Evolutionary conservation across 2,797 vertebrate species (phyloP).

Genomic region (Hippopotamyrus pictus): DNA sequence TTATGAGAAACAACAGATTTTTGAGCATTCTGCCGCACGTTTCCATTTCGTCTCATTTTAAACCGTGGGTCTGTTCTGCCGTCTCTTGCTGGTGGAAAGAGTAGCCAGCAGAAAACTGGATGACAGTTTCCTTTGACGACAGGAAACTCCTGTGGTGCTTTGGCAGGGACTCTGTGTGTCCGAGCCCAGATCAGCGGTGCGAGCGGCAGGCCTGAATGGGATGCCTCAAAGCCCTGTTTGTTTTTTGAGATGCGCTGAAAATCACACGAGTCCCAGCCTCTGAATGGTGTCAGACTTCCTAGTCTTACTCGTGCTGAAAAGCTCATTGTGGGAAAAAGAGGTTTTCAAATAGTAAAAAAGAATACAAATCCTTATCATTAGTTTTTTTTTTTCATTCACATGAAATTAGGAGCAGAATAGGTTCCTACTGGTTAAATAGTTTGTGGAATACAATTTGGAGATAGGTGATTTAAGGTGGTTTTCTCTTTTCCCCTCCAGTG

Average conservation of each 20-base stretch:
- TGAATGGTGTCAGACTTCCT: slow-evolving; percentile 4
- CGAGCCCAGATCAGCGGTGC: slow-evolving; percentile 17
- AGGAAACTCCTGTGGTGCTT: slow-evolving; percentile 39
- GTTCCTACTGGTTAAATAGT: background rate
- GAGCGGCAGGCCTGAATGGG: slow-evolving; percentile 39
- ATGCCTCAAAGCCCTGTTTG: slow-evolving; percentile 31
- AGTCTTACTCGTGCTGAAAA: background rate
- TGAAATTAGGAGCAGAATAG: background rate
- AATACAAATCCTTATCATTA: background rate
- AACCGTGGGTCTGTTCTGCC: background rate
- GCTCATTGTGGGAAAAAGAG: slow-evolving; percentile 13
- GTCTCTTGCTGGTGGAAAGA: background rate
- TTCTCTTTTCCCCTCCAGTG: background rate
- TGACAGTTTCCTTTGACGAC: slow-evolving; percentile 22
- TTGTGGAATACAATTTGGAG: background rate
- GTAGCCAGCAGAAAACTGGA: background rate
- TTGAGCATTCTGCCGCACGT: background rate
- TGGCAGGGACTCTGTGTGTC: slow-evolving; percentile 23
- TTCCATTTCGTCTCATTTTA: background rate
- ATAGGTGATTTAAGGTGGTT: background rate
- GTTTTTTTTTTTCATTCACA: background rate
- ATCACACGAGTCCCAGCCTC: slow-evolving; percentile 5
- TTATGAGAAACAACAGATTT: background rate
- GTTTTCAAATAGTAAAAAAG: background rate
- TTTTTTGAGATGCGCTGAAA: slow-evolving; percentile 20